Evolutionary conservation across 1,140 invertebrate genomes (phyloP), one percentile per base, ranked within the genome.

Genomic region (Bombus breviceps): DNA sequence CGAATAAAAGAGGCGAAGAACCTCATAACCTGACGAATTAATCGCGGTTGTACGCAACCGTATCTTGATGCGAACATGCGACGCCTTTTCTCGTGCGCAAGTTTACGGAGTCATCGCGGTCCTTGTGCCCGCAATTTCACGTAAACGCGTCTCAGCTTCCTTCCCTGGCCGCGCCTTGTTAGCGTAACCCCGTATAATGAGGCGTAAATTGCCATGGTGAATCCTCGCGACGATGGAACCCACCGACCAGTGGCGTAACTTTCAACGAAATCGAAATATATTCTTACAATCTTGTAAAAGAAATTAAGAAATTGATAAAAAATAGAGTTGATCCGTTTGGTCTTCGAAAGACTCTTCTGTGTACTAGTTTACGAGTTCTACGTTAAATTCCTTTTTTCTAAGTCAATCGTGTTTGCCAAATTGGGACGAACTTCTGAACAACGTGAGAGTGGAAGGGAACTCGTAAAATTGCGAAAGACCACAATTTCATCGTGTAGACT

Each of bases 11-110:
- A 57, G 76, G 57, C 62, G n/a, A 28, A 64, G 81, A 74, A 53
- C 1, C 66, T 77, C 89, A 90, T 90, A 90, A 90, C 89, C 83
- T 90, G 89, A 90, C 82, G 89, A 90, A 90, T 90, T 90, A 90
- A 90, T 90, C 89, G 89, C 79, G 62, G 62, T 47, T 64, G 59
- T 85, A 89, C 82, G 76, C 78, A 47, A 75, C 71, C 64, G 74
- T 85, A 66, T 83, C 72, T 90, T 76, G 15, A 12, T 41, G 62
- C 53, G 53, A 71, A 81, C 64, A 62, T 47, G 53, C 66, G 79
- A 69, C 75, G 64, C 39, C 81, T 59, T 71, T 77, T 73, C 72
- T 83, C 71, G 66, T 59, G 41, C 43, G 12, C n/a, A 39, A 84
- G 64, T 90, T 90, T 90, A 88, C 81, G 87, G 62, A 88, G 64